Evolutionary conservation across 2,113 vertebrate genomes (phyloP).

Genomic region (Cynopterus brachyotis): DNA sequence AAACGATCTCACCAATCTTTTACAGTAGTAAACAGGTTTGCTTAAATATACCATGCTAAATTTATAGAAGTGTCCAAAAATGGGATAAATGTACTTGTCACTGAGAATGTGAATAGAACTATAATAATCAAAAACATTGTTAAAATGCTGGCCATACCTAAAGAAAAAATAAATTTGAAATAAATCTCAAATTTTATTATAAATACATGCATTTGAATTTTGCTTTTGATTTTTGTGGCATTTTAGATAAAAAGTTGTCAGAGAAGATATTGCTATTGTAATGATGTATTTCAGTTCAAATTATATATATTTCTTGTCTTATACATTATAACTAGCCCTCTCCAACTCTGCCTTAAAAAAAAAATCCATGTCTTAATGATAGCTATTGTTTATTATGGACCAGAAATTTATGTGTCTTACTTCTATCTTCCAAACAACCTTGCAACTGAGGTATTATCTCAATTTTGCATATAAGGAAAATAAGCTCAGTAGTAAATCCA

Average conservation of each 20-base stretch:
- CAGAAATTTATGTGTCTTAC: not conserved
- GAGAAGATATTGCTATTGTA: not conserved
- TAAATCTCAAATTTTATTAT: not conserved
- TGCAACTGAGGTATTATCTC: not conserved
- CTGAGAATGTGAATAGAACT: not conserved
- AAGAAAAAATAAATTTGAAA: conserved; percentile 27
- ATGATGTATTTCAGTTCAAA: not conserved
- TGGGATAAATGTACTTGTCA: not conserved
- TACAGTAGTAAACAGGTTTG: not conserved
- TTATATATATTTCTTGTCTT: not conserved
- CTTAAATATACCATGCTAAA: not conserved
- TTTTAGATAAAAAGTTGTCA: conserved; percentile 20
- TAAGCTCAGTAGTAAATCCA: not conserved
- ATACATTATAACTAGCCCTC: not conserved
- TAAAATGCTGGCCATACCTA: not conserved
- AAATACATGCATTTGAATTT: not conserved
- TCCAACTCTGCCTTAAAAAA: conserved; percentile 1
- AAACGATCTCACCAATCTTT: not conserved
- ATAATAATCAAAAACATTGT: not conserved
- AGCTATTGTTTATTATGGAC: not conserved
- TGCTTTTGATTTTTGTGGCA: conserved; percentile 6
- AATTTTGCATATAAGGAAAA: conserved; percentile 8
- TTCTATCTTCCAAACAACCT: not conserved
- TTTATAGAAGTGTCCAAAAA: not conserved
- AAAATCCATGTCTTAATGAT: not conserved